Evolutionary conservation across 1,140 invertebrate genomes (phyloP).

Genomic region (Batillaria attramentaria): DNA sequence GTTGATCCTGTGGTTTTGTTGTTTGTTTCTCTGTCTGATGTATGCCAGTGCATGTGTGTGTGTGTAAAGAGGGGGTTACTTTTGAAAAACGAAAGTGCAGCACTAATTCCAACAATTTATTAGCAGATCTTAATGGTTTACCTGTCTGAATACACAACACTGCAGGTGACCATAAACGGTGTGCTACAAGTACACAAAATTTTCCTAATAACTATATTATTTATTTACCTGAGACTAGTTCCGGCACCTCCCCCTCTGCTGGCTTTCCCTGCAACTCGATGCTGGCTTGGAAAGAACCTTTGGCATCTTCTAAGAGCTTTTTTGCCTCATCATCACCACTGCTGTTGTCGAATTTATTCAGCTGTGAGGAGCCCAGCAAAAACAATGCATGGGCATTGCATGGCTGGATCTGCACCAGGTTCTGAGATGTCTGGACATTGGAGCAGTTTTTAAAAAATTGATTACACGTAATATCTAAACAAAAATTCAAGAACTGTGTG

Average conservation of each 20-base stretch:
- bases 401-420: slow-evolving; percentile 63
- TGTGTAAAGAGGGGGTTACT: too few relatives aligned
- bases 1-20: too few relatives aligned
- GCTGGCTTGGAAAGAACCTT: slow-evolving; percentile 59
- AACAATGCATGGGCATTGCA: slow-evolving; percentile 65
- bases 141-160: too few relatives aligned
- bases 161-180: not conserved
- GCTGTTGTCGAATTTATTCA: slow-evolving; percentile 63
- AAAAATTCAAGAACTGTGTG: too few relatives aligned
- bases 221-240: slow-evolving; percentile 56
- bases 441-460: too few relatives aligned
- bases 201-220: not conserved
- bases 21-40: too few relatives aligned
- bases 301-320: slow-evolving; percentile 56
- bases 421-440: slow-evolving; percentile 66
- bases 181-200: not conserved
- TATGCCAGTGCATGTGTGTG: too few relatives aligned
- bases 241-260: slow-evolving; percentile 53
- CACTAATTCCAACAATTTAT: too few relatives aligned
- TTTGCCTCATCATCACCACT: slow-evolving; percentile 54
- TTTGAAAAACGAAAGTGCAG: too few relatives aligned
- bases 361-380: slow-evolving; percentile 65
- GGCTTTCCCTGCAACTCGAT: slow-evolving; percentile 67
- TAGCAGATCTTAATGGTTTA: too few relatives aligned
- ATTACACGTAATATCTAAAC: too few relatives aligned